phyloP scores from a whole-genome alignment of 2,113 vertebrate species.

The Chloebia gouldiae region DNA sequence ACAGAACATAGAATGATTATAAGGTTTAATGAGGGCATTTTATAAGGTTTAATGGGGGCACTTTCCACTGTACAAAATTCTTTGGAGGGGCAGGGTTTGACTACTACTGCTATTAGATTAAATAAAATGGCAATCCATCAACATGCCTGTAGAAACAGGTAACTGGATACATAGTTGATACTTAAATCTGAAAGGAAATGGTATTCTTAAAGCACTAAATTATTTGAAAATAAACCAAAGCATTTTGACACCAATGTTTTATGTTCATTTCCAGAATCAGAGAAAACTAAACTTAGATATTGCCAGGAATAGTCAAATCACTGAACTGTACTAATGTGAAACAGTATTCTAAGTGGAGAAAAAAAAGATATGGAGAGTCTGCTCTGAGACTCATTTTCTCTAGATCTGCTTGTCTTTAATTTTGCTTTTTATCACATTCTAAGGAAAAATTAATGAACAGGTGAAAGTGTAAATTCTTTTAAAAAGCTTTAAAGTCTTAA shows the following conservation, averaged over 20 bases:
- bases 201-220: neutral
- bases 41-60: neutral
- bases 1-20: neutral
- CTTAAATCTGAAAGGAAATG: neutral
- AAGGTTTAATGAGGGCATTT: neutral
- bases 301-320: neutral
- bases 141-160: neutral
- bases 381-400: neutral
- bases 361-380: neutral
- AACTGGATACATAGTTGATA: neutral
- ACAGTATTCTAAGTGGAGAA: neutral
- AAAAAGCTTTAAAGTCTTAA: neutral
- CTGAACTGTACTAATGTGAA: neutral
- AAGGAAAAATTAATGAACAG: neutral
- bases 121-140: neutral
- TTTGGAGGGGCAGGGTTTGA: rapidly evolving
- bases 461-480: neutral
- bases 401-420: neutral
- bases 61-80: neutral
- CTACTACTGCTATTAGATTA: neutral
- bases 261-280: neutral
- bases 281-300: neutral
- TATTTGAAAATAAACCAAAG: neutral
- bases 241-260: neutral
- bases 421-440: neutral